Conservation (phyloP, 2,113 vertebrate species). For the Aplodontia rufa region DNA sequence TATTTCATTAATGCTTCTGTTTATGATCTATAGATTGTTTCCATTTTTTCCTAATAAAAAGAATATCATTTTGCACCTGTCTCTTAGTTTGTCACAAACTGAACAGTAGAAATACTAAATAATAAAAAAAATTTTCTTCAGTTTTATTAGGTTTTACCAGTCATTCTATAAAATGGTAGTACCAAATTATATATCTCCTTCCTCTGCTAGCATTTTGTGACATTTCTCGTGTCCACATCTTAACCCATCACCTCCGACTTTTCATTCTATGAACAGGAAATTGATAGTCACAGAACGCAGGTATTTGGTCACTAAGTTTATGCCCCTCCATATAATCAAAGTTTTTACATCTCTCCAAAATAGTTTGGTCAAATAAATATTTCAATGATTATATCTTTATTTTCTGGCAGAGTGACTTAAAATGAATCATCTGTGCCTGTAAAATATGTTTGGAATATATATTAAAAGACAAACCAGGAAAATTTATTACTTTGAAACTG, state of each 20-base stretch:
- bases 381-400: not conserved
- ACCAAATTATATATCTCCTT: not conserved
- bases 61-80: not conserved
- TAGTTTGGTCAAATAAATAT: not conserved
- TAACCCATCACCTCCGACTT: not conserved
- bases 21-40: not conserved
- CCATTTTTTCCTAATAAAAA: not conserved
- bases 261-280: not conserved
- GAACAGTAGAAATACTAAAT: not conserved
- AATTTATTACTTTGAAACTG: not conserved
- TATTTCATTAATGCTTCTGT: not conserved
- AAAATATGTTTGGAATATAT: not conserved
- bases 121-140: not conserved
- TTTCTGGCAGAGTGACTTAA: constrained; percentile 1
- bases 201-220: not conserved
- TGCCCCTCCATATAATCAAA: not conserved
- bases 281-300: not conserved
- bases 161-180: not conserved
- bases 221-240: not conserved
- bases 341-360: not conserved
- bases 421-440: not conserved
- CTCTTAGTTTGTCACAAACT: not conserved
- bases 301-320: not conserved
- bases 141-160: not conserved
- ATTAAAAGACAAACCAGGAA: not conserved